A percentile compares a stretch with the other conserved stretches of the same genome.
Evolutionary conservation across 2,797 vertebrate species (phyloP).

Genomic region (Melanotaenia maccullochi): DNA sequence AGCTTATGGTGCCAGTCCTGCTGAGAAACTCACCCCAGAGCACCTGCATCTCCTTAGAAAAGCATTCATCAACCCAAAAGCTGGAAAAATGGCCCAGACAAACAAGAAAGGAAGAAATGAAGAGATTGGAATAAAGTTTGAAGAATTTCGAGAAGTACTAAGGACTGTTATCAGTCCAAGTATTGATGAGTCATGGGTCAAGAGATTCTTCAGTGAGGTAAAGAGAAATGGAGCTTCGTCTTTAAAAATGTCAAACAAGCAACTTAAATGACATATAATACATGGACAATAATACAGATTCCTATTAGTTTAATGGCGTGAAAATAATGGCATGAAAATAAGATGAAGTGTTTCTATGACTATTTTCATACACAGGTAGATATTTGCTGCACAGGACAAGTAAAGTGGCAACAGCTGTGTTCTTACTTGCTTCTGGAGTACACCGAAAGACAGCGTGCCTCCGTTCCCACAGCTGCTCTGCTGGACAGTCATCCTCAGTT

Average conservation of each 20-base stretch:
- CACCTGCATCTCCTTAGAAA: slow-evolving; percentile 65
- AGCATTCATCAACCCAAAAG: slow-evolving; percentile 45
- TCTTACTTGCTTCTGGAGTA: slow-evolving; percentile 72
- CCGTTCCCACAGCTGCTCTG: slow-evolving; percentile 48
- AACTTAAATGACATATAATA: neutral
- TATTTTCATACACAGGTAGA: slow-evolving; percentile 63
- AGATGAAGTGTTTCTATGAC: neutral
- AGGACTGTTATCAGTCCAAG: slow-evolving; percentile 58
- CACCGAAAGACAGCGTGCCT: slow-evolving; percentile 60
- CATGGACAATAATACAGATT: neutral
- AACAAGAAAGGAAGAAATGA: slow-evolving; percentile 4
- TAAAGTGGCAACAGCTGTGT: slow-evolving; percentile 73
- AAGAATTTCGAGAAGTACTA: slow-evolving; percentile 68
- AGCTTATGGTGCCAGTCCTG: slow-evolving; percentile 45
- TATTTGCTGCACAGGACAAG: slow-evolving; percentile 44
- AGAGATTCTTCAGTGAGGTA: slow-evolving; percentile 77
- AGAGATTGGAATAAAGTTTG: slow-evolving; percentile 48
- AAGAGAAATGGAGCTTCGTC: neutral
- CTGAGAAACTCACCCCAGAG: slow-evolving; percentile 65
- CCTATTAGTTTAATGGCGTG: neutral
- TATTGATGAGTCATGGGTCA: slow-evolving; percentile 45
- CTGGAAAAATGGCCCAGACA: neutral
- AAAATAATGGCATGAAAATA: too few relatives aligned
- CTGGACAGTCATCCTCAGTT: slow-evolving; percentile 55
- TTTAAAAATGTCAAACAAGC: neutral